phyloP scores from a whole-genome alignment of 2,797 vertebrate species.

The Chiroxiphia lanceolata region DNA sequence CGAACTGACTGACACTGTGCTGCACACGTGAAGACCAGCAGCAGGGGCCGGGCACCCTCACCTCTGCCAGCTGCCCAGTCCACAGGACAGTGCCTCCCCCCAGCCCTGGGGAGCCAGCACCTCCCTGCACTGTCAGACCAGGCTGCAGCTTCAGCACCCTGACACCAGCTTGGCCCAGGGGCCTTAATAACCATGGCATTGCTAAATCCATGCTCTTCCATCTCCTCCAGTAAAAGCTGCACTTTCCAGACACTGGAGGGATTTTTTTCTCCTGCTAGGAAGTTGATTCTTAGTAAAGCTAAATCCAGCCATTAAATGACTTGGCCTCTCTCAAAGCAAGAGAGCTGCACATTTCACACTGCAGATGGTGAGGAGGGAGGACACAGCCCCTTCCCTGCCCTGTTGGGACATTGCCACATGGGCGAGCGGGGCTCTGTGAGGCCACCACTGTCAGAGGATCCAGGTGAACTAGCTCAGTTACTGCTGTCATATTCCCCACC shows the following conservation, averaged over 20 bases:
- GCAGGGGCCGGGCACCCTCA: neutral
- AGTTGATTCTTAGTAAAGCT: neutral
- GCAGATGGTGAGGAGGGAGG: neutral
- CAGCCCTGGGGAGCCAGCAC: neutral
- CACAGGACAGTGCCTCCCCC: fast-evolving
- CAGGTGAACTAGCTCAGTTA: neutral
- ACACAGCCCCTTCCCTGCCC: neutral
- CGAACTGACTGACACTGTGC: fast-evolving
- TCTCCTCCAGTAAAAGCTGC: neutral
- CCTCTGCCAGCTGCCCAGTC: neutral
- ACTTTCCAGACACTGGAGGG: neutral
- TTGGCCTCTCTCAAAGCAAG: neutral
- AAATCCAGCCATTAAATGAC: neutral
- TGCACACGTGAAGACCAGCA: fast-evolving
- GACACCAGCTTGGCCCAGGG: neutral
- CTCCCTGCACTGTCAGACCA: fast-evolving
- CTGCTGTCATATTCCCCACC: neutral
- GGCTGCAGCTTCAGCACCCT: fast-evolving
- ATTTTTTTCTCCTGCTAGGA: neutral
- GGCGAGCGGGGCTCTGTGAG: neutral
- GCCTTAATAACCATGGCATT: neutral
- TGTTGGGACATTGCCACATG: fast-evolving
- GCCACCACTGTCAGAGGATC: neutral
- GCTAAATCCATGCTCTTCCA: neutral
- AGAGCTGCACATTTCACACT: neutral